phyloP scores from a whole-genome alignment of 2,888 invertebrate species.

The Synergus itoensis region DNA sequence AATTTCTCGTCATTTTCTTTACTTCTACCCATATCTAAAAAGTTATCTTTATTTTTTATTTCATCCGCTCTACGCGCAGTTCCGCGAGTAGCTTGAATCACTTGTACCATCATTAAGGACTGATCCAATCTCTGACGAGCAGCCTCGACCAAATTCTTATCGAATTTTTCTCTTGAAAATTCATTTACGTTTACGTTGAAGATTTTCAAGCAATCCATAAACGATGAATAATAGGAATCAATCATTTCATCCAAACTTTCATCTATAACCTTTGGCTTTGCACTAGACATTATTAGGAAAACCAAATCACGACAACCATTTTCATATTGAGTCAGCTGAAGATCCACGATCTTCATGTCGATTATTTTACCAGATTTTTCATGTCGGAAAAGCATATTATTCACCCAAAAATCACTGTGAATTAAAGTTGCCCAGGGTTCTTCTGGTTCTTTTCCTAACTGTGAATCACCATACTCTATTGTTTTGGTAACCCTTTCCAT shows the following conservation, averaged over 20 bases:
- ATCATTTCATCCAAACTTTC: slow-evolving; percentile 69
- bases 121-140: slow-evolving; percentile 69
- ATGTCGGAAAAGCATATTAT: slow-evolving; percentile 75
- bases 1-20: slow-evolving; percentile 66
- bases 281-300: slow-evolving; percentile 74
- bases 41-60: slow-evolving; percentile 63
- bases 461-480: slow-evolving; percentile 55
- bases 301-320: slow-evolving; percentile 72
- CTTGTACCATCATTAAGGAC: slow-evolving; percentile 74
- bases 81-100: slow-evolving; percentile 71
- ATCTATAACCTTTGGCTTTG: slow-evolving; percentile 65
- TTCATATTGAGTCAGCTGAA: slow-evolving; percentile 69
- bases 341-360: slow-evolving; percentile 75
- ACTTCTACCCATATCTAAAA: slow-evolving; percentile 63
- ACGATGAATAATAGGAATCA: slow-evolving; percentile 68
- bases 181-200: slow-evolving; percentile 62
- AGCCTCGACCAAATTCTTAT: slow-evolving; percentile 63
- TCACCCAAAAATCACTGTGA: slow-evolving; percentile 76
- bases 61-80: slow-evolving; percentile 64
- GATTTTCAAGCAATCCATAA: slow-evolving; percentile 62
- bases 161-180: slow-evolving; percentile 62
- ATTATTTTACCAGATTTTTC: slow-evolving; percentile 59
- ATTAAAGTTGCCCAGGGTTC: slow-evolving; percentile 72
- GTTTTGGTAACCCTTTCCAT: slow-evolving; percentile 64
- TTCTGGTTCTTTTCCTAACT: slow-evolving; percentile 26